phyloP scores from a whole-genome alignment of 2,797 vertebrate species.

The Zenarchopterus dispar region DNA sequence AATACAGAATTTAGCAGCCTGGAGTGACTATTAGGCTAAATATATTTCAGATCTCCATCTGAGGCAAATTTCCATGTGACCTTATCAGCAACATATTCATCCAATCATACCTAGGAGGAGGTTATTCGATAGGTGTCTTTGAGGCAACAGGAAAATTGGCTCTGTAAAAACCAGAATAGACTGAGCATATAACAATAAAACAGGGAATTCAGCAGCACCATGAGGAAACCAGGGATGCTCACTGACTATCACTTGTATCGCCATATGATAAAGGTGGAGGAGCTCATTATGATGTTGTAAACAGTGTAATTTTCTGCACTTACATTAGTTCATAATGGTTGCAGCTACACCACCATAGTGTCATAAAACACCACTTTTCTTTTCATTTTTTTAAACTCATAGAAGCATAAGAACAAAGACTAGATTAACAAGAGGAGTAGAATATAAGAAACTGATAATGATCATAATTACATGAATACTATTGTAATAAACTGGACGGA shows the following conservation, averaged over 20 bases:
- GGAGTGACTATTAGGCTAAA: not conserved
- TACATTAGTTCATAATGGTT: no score
- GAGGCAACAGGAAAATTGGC: not conserved
- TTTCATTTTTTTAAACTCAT: no score
- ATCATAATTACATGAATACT: no score
- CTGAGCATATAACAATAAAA: not conserved
- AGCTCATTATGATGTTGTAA: no score
- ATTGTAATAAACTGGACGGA: no score
- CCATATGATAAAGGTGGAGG: no score
- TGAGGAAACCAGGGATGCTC: not conserved
- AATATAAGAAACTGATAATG: no score
- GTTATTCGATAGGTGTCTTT: slow-evolving; percentile 1
- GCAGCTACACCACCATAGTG: no score
- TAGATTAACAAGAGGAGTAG: no score
- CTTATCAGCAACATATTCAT: slow-evolving; percentile 17
- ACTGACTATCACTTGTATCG: not conserved
- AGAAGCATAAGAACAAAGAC: no score
- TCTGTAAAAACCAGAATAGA: not conserved
- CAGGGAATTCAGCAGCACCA: not conserved
- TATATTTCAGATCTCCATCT: not conserved
- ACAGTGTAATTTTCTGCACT: no score
- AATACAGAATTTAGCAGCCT: not conserved
- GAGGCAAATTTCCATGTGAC: slow-evolving; percentile 1
- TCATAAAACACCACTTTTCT: no score
- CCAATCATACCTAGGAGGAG: slow-evolving; percentile 1